phyloP scores from a whole-genome alignment of 37 sponge, comb jelly and placozoan species.

The Dysidea cf. avara region DNA sequence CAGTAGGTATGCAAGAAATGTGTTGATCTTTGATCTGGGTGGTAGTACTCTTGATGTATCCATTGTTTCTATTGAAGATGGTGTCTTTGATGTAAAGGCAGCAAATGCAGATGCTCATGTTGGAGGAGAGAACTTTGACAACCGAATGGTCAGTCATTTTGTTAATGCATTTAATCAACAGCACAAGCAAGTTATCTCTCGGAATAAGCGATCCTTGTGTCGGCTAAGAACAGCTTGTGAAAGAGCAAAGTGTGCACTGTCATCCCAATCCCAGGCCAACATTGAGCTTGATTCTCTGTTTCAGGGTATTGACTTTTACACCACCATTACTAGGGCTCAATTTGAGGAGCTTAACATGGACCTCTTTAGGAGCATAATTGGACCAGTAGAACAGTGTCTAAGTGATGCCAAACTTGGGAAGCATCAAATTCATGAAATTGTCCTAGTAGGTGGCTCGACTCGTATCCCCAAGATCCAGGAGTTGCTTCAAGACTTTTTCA shows the following conservation, averaged over 20 bases:
- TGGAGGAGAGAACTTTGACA: conserved; percentile 97
- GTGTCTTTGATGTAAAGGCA: conserved; percentile 90
- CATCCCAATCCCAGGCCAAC: conserved; percentile 84
- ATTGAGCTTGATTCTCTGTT: conserved; percentile 90
- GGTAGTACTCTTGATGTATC: conserved; percentile 97
- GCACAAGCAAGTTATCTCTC: conserved; percentile 73
- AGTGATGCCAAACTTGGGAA: conserved; percentile 83
- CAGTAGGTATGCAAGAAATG: conserved; percentile 71
- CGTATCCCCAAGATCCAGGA: conserved; percentile 58
- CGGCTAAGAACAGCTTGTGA: conserved; percentile 94
- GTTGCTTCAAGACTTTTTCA: conserved; percentile 46
- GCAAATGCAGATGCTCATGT: conserved; percentile 92
- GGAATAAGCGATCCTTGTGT: conserved; percentile 73
- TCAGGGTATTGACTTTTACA: conserved; percentile 93
- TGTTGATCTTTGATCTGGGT: conserved; percentile 96
- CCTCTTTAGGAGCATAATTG: conserved; percentile 80
- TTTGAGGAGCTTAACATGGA: conserved; percentile 93
- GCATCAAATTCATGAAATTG: conserved; percentile 46
- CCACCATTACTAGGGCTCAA: conserved; percentile 86
- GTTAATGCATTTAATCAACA: conserved; percentile 82
- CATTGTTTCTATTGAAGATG: conserved; percentile 83
- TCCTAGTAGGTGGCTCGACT: conserved; percentile 62
- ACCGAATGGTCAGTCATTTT: conserved; percentile 86
- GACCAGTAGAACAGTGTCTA: conserved; percentile 90
- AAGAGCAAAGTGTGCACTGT: conserved; percentile 87